These are phyloP conservation scores for Ormia ochracea DNA, from an alignment of 2,888 invertebrate species.

Conservation along the genomic window DNA sequence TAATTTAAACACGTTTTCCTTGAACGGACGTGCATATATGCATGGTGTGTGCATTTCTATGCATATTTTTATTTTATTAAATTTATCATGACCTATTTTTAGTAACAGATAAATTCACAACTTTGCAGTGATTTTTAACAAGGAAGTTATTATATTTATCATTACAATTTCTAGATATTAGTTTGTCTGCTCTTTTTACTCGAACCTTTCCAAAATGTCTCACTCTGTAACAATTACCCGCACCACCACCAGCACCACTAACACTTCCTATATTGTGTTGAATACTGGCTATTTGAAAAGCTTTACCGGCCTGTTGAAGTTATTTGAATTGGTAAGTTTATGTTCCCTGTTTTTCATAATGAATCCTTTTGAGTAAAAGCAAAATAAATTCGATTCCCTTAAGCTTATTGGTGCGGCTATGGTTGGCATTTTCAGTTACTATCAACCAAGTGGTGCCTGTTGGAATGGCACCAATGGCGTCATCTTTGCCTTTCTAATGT, in stretches of 20 bases:
- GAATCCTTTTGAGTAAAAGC: neutral
- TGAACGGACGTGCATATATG: neutral
- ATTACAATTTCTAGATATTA: neutral
- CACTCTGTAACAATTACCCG: conserved; percentile 91
- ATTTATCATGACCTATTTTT: neutral
- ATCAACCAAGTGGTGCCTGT: conserved; percentile 25
- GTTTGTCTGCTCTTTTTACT: neutral
- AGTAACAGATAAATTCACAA: neutral
- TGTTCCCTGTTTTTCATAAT: neutral
- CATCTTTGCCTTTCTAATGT: conserved; percentile 79
- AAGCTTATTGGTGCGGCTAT: conserved; percentile 85
- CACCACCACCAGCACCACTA: conserved; percentile 88
- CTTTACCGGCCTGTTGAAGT: conserved; percentile 86
- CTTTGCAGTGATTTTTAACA: neutral
- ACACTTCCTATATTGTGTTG: conserved; percentile 85
- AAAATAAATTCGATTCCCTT: neutral
- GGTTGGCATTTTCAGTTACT: conserved; percentile 79
- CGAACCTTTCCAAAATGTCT: conserved; percentile 81
- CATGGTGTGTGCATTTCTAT: neutral
- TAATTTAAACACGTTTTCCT: conserved; percentile 37
- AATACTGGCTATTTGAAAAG: conserved; percentile 89
- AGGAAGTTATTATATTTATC: neutral
- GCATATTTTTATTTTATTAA: neutral
- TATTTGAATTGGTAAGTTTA: conserved; percentile 85
- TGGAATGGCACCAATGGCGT: conserved; percentile 18